Percentiles rank a stretch among this genome's conserved stretches.
Conservation (phyloP, 2,113 vertebrate genomes). For the Pelobates fuscus region DNA sequence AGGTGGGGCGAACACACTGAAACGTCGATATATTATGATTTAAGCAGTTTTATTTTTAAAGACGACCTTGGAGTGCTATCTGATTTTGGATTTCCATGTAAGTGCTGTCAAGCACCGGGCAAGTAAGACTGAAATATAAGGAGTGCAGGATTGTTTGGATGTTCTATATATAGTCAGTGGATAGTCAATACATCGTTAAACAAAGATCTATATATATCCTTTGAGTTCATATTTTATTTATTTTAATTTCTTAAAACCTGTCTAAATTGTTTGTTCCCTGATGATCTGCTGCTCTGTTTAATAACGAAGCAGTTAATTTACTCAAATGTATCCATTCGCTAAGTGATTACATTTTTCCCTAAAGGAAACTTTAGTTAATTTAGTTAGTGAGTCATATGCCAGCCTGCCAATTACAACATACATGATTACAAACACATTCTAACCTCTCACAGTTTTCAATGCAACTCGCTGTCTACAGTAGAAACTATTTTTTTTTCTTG, state of each 20-base stretch:
- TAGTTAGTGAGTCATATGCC: constrained; percentile 73
- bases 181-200: no score
- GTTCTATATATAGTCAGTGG: no score
- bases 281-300: constrained; percentile 34
- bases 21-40: no score
- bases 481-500: constrained; percentile 31
- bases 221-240: background rate
- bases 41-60: no score
- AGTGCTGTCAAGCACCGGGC: no score
- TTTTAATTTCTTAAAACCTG: background rate
- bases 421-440: constrained; percentile 64
- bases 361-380: constrained; percentile 80
- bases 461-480: constrained; percentile 32
- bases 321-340: constrained; percentile 67
- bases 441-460: constrained; percentile 27
- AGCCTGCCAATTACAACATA: constrained; percentile 73
- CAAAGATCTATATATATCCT: no score
- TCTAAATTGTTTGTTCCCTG: constrained; percentile 4
- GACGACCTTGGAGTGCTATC: no score
- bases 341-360: constrained; percentile 75
- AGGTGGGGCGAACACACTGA: no score
- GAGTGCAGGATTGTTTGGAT: no score
- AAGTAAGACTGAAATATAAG: no score
- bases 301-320: constrained; percentile 65
- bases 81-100: no score